Conservation (phyloP, 53 echinoderm and acorn worm genomes). For the Holothuria scabra region DNA sequence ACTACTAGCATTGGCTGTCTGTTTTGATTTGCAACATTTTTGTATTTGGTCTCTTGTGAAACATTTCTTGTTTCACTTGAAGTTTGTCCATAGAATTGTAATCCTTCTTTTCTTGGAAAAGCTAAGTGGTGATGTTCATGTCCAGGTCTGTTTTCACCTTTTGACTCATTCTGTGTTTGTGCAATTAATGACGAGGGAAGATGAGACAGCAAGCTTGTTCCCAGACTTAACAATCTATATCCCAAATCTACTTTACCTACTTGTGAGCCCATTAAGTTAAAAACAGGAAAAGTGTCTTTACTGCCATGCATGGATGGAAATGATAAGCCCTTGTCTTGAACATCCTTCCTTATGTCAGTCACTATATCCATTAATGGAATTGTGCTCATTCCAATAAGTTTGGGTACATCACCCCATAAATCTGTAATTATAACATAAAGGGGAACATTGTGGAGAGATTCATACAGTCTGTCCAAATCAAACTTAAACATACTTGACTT, state of each 20-base stretch:
- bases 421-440: slow-evolving; percentile 91
- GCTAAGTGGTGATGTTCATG: not conserved
- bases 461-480: slow-evolving; percentile 63
- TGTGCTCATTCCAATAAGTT: slow-evolving; percentile 82
- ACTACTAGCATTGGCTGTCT: no score
- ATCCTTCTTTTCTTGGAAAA: slow-evolving; percentile 28
- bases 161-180: not conserved
- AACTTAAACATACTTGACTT: slow-evolving; percentile 92
- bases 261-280: slow-evolving; percentile 90
- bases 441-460: slow-evolving; percentile 77
- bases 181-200: slow-evolving; percentile 71
- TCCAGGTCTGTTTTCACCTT: not conserved
- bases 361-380: slow-evolving; percentile 68
- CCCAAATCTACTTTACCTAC: slow-evolving; percentile 82
- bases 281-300: slow-evolving; percentile 77
- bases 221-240: slow-evolving; percentile 83
- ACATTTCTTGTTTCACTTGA: no score
- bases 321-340: slow-evolving; percentile 70
- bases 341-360: slow-evolving; percentile 63
- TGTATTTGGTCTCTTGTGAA: no score
- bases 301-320: slow-evolving; percentile 83
- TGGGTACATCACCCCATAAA: slow-evolving; percentile 78
- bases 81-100: not conserved
- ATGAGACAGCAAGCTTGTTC: slow-evolving; percentile 79
- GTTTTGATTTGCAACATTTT: no score